A percentile compares a stretch with the other conserved stretches of the same genome.
These are phyloP conservation scores for Tragulus kanchil DNA, from an alignment of 2,113 vertebrate species.

Conservation along the genomic window DNA sequence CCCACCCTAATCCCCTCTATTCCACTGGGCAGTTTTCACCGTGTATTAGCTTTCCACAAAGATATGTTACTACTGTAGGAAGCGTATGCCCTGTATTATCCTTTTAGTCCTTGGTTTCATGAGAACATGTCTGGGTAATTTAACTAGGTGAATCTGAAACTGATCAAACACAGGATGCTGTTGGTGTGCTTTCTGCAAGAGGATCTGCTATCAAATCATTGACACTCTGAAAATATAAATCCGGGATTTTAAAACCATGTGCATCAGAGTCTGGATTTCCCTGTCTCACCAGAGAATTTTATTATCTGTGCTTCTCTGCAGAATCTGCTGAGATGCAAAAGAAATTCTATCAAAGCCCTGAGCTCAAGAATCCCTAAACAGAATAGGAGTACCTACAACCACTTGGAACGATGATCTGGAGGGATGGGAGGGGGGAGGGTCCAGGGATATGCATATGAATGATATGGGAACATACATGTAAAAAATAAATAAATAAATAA, in stretches of 20 bases:
- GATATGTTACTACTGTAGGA: not conserved
- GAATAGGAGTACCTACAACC: not conserved
- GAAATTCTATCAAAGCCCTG: not conserved
- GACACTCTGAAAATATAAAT: not conserved
- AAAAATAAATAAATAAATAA: too few relatives aligned
- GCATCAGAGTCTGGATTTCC: not conserved
- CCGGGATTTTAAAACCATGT: not conserved
- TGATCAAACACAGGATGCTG: not conserved
- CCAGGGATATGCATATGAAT: too few relatives aligned
- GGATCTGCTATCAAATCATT: not conserved
- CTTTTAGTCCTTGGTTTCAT: not conserved
- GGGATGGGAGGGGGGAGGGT: too few relatives aligned
- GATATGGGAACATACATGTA: too few relatives aligned
- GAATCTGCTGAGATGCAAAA: not conserved
- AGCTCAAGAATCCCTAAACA: not conserved
- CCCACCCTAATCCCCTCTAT: not conserved
- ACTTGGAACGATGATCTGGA: too few relatives aligned
- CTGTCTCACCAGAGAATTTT: not conserved
- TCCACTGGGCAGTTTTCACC: not conserved
- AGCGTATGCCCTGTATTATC: not conserved
- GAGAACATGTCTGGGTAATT: not conserved
- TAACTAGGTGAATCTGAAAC: not conserved
- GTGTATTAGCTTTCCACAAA: not conserved
- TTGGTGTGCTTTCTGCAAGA: not conserved
- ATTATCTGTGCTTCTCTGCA: not conserved